Percentiles rank a stretch among this genome's conserved stretches.
Evolutionary conservation across 2,797 vertebrate genomes (phyloP).

Genomic region (Melanotaenia nigrans): DNA sequence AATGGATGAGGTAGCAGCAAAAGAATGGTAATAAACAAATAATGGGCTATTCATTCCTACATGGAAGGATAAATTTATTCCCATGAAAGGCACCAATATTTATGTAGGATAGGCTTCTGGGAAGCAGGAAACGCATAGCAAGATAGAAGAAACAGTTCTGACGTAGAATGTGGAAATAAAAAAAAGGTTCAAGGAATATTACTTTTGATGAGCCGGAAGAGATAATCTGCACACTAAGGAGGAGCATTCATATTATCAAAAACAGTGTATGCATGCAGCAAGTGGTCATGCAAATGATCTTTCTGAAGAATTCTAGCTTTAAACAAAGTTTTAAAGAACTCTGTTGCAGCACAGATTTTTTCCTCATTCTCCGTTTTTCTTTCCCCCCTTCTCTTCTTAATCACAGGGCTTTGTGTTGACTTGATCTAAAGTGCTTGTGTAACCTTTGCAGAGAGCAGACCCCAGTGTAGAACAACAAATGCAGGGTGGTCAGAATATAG

Average conservation of each 20-base stretch:
- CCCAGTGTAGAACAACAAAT: constrained; percentile 14
- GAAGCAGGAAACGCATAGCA: not conserved
- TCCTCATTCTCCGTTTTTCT: constrained; percentile 6
- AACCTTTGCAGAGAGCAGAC: constrained; percentile 18
- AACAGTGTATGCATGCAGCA: constrained; percentile 20
- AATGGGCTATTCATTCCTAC: not conserved
- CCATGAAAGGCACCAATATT: constrained; percentile 5
- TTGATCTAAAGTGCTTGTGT: constrained; percentile 40
- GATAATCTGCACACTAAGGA: constrained; percentile 4
- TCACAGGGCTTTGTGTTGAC: constrained; percentile 29
- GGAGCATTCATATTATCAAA: constrained; percentile 20
- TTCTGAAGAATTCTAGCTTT: constrained; percentile 38
- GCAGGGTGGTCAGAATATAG: not conserved
- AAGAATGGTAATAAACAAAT: constrained; percentile 2
- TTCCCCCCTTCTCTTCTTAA: constrained; percentile 7
- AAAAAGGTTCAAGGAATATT: not conserved
- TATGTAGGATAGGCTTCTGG: not conserved
- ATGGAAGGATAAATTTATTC: constrained; percentile 1
- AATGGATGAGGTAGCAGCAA: not conserved
- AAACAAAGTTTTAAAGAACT: constrained; percentile 50
- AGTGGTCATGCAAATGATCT: constrained; percentile 9
- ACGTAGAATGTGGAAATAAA: not conserved
- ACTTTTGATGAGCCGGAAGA: not conserved
- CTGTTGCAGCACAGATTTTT: constrained; percentile 27
- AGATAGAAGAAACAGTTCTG: not conserved